Percentiles rank a stretch among this genome's conserved stretches.
phyloP scores from a whole-genome alignment of 2,888 invertebrate species.

The Dexiosoma caninum region DNA sequence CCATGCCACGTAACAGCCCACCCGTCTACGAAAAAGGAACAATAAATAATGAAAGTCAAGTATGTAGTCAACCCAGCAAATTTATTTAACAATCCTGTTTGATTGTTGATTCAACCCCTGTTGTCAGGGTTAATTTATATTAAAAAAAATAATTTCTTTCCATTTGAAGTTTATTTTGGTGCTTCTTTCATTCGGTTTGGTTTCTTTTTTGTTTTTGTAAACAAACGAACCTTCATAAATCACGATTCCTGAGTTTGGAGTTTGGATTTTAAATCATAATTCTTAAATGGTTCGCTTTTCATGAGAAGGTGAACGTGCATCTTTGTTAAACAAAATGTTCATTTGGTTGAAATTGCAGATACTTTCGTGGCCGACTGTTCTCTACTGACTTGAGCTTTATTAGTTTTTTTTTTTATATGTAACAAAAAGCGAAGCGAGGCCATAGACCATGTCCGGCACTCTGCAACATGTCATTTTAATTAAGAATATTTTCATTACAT shows the following conservation, averaged over 20 bases:
- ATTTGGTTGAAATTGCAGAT: background rate
- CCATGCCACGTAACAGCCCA: constrained; percentile 7
- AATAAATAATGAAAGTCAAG: constrained; percentile 37
- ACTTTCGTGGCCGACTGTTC: background rate
- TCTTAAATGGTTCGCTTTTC: constrained; percentile 10
- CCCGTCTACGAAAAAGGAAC: constrained; percentile 3
- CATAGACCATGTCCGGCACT: constrained; percentile 15
- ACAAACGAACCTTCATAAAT: constrained; percentile 52
- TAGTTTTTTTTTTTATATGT: too few relatives aligned
- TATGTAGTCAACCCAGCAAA: constrained; percentile 17
- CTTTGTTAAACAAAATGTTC: constrained; percentile 20
- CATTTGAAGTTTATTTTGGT: constrained; percentile 1
- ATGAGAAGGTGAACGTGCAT: constrained; percentile 46
- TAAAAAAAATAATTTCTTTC: constrained; percentile 52
- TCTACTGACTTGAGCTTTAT: background rate
- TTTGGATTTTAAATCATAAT: constrained; percentile 27
- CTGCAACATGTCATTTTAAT: constrained; percentile 21
- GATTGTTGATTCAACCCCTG: constrained; percentile 53
- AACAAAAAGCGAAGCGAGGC: constrained; percentile 4
- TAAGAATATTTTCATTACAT: constrained; percentile 12
- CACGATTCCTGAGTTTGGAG: constrained; percentile 44
- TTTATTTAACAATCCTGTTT: constrained; percentile 10
- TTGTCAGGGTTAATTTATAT: constrained; percentile 62
- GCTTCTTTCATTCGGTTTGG: too few relatives aligned
- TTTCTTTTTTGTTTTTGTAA: background rate